These are phyloP conservation scores for Thysanoteuthis rhombus DNA, from an alignment of 2,888 invertebrate species.

Conservation along the genomic window DNA sequence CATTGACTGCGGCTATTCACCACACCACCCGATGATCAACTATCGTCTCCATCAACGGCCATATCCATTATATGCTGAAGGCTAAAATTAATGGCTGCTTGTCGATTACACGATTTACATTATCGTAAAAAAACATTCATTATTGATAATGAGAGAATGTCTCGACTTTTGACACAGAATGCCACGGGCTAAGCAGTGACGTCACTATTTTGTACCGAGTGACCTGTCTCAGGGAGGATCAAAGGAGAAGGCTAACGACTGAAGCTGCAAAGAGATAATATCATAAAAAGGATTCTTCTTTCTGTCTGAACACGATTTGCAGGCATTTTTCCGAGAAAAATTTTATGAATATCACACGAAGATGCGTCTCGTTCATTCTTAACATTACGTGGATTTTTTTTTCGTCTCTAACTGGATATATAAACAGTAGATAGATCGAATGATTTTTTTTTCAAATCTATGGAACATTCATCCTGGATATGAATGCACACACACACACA, in stretches of 20 bases:
- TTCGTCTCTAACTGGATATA: too few species aligned
- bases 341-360: too few species aligned
- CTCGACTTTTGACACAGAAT: not conserved
- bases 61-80: not conserved
- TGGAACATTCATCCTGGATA: too few species aligned
- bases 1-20: not conserved
- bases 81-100: not conserved
- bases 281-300: too few species aligned
- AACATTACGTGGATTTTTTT: too few species aligned
- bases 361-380: too few species aligned
- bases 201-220: not conserved
- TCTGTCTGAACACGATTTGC: too few species aligned
- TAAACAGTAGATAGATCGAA: too few species aligned
- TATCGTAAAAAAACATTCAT: not conserved
- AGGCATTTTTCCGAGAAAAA: too few species aligned
- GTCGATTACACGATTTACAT: not conserved
- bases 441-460: too few species aligned
- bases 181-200: not conserved
- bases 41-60: not conserved
- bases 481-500: too few species aligned
- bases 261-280: too few species aligned
- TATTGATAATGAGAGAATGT: not conserved
- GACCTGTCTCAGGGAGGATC: not conserved
- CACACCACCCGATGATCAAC: not conserved
- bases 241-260: not conserved